Conservation (phyloP, 2,113 vertebrate genomes). For the Anarhynchus alexandrinus region DNA sequence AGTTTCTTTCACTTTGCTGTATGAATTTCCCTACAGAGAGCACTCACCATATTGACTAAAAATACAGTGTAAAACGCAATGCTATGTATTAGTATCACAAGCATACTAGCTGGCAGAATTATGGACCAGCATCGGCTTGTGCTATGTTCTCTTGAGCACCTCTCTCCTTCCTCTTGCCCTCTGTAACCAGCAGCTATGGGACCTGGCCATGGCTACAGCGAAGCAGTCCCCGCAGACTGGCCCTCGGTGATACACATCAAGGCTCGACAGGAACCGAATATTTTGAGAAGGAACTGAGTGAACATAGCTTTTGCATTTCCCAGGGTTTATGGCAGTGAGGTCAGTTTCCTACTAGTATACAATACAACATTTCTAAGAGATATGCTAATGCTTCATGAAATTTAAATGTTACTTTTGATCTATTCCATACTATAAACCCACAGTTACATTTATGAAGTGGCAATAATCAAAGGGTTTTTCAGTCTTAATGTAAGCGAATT, state of each 20-base stretch:
- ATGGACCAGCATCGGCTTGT: rapidly evolving
- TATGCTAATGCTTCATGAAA: constrained; percentile 23
- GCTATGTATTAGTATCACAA: not conserved
- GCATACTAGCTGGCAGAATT: not conserved
- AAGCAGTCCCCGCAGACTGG: not conserved
- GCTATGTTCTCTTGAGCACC: not conserved
- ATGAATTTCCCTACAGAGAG: not conserved
- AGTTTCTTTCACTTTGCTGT: not conserved
- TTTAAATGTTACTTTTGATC: constrained; percentile 19
- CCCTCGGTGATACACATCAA: not conserved
- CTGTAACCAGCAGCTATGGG: not conserved
- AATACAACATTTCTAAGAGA: constrained; percentile 16
- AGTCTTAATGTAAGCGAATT: not conserved
- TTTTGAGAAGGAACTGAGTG: not conserved
- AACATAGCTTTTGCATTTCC: not conserved
- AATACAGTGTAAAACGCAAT: not conserved
- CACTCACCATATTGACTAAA: not conserved
- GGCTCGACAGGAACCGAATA: not conserved
- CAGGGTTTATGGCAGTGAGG: not conserved
- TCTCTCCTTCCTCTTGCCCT: not conserved
- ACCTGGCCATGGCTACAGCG: not conserved
- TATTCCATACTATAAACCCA: not conserved
- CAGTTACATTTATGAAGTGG: not conserved
- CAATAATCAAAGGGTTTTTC: not conserved
- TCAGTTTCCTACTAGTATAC: constrained; percentile 17